Evolutionary conservation across 2,797 vertebrate genomes (phyloP), one percentile per base, ranked within the genome.

Genomic region (Cirrhinus mrigala): DNA sequence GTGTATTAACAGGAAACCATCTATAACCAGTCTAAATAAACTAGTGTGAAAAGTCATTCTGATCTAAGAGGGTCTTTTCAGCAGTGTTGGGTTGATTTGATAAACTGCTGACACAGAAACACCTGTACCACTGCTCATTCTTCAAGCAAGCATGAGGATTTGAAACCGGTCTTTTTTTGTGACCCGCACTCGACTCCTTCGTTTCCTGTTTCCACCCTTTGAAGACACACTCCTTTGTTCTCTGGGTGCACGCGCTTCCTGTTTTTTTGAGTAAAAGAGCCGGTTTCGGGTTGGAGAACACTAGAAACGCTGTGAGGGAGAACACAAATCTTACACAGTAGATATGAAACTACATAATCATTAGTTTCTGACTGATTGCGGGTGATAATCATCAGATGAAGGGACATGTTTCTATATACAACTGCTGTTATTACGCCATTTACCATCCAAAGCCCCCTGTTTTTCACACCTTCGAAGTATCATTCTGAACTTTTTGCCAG

Each of bases 161-260:
- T 68, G 15, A 83, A 75, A 75, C 71, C 33, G 9, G 24, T 64
- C 16, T 66, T 84, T n/a, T 33, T 60, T n/a, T 84, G 58, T 77
- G 83, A 84, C 77, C 56, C 44, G 6, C 70, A 8, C 44, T 69
- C n/a, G 54, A 24, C 76, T 83, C 40, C 69, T 83, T 80, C 66
- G 46, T 88, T 89, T 90, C 88, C 89, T 90, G 88, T 89, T 87
- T 88, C 88, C 84, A 84, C 83, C 74, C 83, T 87, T 87, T 87
- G 87, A 86, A 87, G 82, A 66, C 56, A 15, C n/a, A 46, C 83
- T 86, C 79, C 81, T 88, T 33, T 73, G 73, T 73, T 52, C 66
- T 85, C 52, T 12, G 37, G 56, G 69, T 68, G 64, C 74, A 68
- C 11, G 14, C 60, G 76, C 64, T 88, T 90, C 90, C 90, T 90